Evolutionary conservation across 30 jellyfish, hydroid and myxozoan genomes (phyloP), one percentile per base, ranked within the genome.

Genomic region (Pelagia noctiluca): DNA sequence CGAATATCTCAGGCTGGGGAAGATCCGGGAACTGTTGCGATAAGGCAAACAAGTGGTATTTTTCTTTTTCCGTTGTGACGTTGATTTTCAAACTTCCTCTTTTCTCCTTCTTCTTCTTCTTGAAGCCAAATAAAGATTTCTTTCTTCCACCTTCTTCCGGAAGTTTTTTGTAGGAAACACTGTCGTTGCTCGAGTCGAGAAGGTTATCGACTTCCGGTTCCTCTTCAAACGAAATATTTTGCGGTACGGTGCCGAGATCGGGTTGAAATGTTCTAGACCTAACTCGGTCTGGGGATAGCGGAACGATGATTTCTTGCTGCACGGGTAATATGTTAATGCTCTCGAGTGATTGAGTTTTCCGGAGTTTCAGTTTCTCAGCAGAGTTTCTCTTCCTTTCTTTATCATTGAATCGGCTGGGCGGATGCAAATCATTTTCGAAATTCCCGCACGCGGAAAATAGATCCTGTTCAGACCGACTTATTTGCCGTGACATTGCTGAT

Each of bases 331-430:
- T 23, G 90, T 33, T 24, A 16, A 80, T 24, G 23, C 84, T 64
- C 48, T 80, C 90, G 3, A 80, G 84, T 35, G 90, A 80, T 23
- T 80, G 90, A 46, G 90, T 80, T 32, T 63, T 80, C 13, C 90
- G 90, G 19, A 80, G 57, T 53, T 52, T 31, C 50, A 65, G 50
- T 66, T 26, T 66, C 77, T 80, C 80, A 35, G 32, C 19, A 1
- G 90, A 80, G 36, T 63, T 46, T 12, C 31, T 70, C 69, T 64
- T 79, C 35, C 19, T 23, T 16, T 65, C 30, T 8, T 42, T 2
- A n/a, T 76, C 67, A 76, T 32, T 53, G 8, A 28, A 23, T 3
- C 22, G 37, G 18, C 33, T 2, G 54, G 35, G 46, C 16, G 7
- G 23, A 30, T 10, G 28, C 29, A 19, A 5, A 38, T 24, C 24